A percentile compares a stretch with the other conserved stretches of the same genome.
These are phyloP conservation scores for Camptogramma bilineatum DNA, from an alignment of 2,888 invertebrate species.

Conservation along the genomic window DNA sequence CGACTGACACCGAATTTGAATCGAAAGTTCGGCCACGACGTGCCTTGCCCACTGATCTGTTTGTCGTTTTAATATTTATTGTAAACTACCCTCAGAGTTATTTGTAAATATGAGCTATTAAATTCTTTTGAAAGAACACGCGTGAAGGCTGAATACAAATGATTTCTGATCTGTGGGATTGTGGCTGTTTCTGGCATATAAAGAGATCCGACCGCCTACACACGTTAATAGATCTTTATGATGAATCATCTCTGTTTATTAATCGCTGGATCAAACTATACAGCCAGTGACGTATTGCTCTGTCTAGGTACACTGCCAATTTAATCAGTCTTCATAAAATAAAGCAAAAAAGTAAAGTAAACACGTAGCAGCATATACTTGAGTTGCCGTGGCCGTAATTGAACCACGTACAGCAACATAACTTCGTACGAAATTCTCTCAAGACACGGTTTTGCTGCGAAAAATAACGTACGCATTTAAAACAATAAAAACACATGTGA, in stretches of 20 bases:
- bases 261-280: slow-evolving; percentile 10
- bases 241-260: slow-evolving; percentile 30
- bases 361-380: slow-evolving; percentile 48
- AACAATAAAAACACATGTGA: slow-evolving; percentile 78
- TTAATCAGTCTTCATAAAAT: slow-evolving; percentile 39
- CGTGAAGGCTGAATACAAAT: slow-evolving; percentile 40
- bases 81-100: slow-evolving; percentile 49
- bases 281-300: slow-evolving; percentile 2
- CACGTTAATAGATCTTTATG: slow-evolving; percentile 28
- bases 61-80: slow-evolving; percentile 72
- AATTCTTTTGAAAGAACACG: slow-evolving; percentile 52
- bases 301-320: slow-evolving; percentile 8
- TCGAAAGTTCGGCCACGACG: slow-evolving; percentile 80
- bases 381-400: slow-evolving; percentile 60
- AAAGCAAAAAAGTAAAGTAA: slow-evolving; percentile 44
- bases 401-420: slow-evolving; percentile 66
- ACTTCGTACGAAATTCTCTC: slow-evolving; percentile 65
- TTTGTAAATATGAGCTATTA: slow-evolving; percentile 62
- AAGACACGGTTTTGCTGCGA: slow-evolving; percentile 62
- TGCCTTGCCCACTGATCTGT: slow-evolving; percentile 76
- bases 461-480: slow-evolving; percentile 79
- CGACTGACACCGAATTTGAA: slow-evolving; percentile 84
- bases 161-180: slow-evolving; percentile 37
- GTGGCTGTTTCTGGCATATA: slow-evolving; percentile 37
- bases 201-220: slow-evolving; percentile 34